Evolutionary conservation across 2,888 invertebrate species (phyloP).

Genomic region (Brassicogethes aeneus): DNA sequence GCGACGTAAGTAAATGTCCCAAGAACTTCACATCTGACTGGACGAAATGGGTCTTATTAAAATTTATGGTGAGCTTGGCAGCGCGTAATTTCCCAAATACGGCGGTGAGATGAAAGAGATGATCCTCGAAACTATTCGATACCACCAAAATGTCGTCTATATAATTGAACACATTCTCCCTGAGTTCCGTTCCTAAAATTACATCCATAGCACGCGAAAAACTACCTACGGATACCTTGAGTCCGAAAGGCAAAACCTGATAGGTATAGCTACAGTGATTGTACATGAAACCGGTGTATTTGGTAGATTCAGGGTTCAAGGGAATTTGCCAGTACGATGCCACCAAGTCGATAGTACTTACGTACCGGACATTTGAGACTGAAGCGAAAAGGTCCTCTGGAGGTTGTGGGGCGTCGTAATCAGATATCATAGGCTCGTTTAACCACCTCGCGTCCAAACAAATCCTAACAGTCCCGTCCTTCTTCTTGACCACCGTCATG

Average conservation of each 20-base stretch:
- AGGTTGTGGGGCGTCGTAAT: slow-evolving; percentile 23
- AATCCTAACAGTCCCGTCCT: slow-evolving; percentile 23
- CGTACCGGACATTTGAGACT: slow-evolving; percentile 14
- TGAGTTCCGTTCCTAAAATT: slow-evolving; percentile 1
- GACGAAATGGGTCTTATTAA: slow-evolving; percentile 18
- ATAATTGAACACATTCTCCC: slow-evolving; percentile 19
- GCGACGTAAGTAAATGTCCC: slow-evolving; percentile 12
- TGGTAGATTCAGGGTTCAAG: not conserved
- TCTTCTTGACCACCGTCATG: slow-evolving; percentile 23
- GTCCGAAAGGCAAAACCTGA: slow-evolving; percentile 3
- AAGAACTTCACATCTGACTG: slow-evolving; percentile 11
- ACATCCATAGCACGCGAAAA: slow-evolving; percentile 3
- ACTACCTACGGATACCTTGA: slow-evolving; percentile 2
- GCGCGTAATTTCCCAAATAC: slow-evolving; percentile 14
- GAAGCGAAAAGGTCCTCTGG: slow-evolving; percentile 18
- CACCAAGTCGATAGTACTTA: slow-evolving; percentile 1
- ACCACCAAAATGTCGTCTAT: slow-evolving; percentile 25
- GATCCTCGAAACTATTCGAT: slow-evolving; percentile 16
- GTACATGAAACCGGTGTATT: slow-evolving; percentile 2
- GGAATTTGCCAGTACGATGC: slow-evolving; percentile 3
- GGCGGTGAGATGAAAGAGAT: slow-evolving; percentile 14
- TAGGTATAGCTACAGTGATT: not conserved
- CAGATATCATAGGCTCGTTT: slow-evolving; percentile 24
- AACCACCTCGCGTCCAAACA: slow-evolving; percentile 27
- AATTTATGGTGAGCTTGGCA: slow-evolving; percentile 16